Conservation (phyloP, 2,113 vertebrate species). For the Sapajus apella region DNA sequence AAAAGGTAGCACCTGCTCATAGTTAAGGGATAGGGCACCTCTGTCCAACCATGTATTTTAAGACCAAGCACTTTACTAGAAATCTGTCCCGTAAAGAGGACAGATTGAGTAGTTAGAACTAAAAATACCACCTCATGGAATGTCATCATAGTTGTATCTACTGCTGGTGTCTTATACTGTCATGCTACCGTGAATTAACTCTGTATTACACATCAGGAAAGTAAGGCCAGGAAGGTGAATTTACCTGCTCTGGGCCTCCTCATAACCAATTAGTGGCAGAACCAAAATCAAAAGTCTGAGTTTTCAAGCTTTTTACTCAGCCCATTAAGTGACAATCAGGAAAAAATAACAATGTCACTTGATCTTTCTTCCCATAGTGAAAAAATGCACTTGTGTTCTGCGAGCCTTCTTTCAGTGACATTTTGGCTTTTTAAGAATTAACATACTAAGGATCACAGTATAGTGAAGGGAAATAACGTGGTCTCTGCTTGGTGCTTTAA, state of each 20-base stretch:
- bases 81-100: conserved; percentile 61
- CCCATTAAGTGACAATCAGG: conserved; percentile 29
- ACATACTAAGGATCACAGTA: conserved; percentile 43
- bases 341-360: conserved; percentile 30
- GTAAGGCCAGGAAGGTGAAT: conserved; percentile 55
- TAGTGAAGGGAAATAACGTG: conserved; percentile 20
- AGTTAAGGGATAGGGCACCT: conserved; percentile 58
- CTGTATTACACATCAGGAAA: conserved; percentile 44
- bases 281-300: not conserved
- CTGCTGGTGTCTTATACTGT: conserved; percentile 68
- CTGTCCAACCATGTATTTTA: conserved; percentile 54
- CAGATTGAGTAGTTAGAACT: conserved; percentile 51
- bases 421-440: conserved; percentile 53
- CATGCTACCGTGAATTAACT: conserved; percentile 48
- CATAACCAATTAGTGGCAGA: conserved; percentile 45
- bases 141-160: conserved; percentile 37
- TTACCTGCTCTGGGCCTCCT: conserved; percentile 44
- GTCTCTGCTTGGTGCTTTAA: conserved; percentile 58
- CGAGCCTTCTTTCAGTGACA: conserved; percentile 31
- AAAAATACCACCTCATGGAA: conserved; percentile 61
- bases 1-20: conserved; percentile 72
- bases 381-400: conserved; percentile 24
- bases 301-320: conserved; percentile 45
- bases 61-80: conserved; percentile 70
- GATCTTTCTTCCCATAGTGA: conserved; percentile 37